phyloP scores from a whole-genome alignment of 30 jellyfish, hydroid and myxozoan species.

The Aurelia sp. region DNA sequence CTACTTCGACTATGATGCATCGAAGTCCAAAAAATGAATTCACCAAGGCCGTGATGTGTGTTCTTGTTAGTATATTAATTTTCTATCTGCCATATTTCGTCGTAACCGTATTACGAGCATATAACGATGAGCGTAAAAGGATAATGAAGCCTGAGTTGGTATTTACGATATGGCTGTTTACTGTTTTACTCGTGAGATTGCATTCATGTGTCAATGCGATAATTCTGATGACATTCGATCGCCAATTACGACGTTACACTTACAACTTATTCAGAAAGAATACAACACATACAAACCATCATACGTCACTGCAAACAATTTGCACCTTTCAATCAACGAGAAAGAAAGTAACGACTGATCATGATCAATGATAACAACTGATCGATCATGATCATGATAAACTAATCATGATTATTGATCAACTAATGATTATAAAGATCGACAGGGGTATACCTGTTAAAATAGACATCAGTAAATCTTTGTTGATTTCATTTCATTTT shows the following conservation, averaged over 20 bases:
- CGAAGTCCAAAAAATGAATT: slow-evolving; percentile 23
- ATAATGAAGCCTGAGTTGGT: neutral
- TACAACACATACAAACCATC: neutral
- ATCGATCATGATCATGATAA: too few relatives aligned
- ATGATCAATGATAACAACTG: too few relatives aligned
- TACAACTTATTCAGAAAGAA: neutral
- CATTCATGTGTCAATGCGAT: neutral
- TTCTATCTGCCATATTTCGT: neutral
- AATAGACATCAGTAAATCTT: too few relatives aligned
- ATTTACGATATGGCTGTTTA: slow-evolving; percentile 3
- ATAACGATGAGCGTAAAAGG: neutral
- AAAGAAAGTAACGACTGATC: too few relatives aligned
- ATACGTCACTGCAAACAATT: neutral
- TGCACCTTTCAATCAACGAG: too few relatives aligned
- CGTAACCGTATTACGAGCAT: neutral
- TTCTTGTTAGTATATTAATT: slow-evolving; percentile 1
- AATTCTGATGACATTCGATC: neutral
- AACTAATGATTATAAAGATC: too few relatives aligned
- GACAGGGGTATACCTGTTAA: too few relatives aligned
- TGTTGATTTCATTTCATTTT: too few relatives aligned
- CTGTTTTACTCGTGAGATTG: neutral
- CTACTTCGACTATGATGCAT: neutral
- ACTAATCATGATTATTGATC: too few relatives aligned
- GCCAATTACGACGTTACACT: neutral
- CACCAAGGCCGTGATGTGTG: slow-evolving; percentile 16